These are phyloP conservation scores for Parapsyche elsis DNA, from an alignment of 1,140 invertebrate genomes.

Conservation along the genomic window DNA sequence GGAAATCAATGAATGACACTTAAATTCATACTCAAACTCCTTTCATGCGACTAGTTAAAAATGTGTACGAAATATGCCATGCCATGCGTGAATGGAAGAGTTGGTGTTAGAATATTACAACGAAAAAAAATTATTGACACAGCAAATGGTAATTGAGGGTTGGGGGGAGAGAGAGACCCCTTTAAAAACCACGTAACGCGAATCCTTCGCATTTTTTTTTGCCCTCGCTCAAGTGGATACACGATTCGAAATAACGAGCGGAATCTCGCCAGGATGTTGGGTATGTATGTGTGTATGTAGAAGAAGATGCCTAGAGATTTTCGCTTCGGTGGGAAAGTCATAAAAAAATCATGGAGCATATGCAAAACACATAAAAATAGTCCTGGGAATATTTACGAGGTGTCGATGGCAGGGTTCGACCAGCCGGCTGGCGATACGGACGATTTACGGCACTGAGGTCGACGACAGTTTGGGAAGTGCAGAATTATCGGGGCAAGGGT, in stretches of 20 bases:
- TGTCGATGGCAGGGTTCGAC: conserved; percentile 44
- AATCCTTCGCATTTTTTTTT: conserved; percentile 39
- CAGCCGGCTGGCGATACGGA: neutral
- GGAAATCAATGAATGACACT: too few relatives aligned
- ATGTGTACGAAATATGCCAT: neutral
- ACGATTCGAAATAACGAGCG: conserved; percentile 34
- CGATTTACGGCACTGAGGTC: neutral
- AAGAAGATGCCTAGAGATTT: conserved; percentile 12
- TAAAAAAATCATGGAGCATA: conserved; percentile 53
- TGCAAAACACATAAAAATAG: conserved; percentile 54
- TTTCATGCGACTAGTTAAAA: too few relatives aligned
- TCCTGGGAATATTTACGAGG: conserved; percentile 48
- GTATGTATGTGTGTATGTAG: neutral
- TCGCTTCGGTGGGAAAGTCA: conserved; percentile 36
- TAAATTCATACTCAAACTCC: too few relatives aligned
- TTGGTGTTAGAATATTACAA: neutral
- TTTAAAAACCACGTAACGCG: too few relatives aligned
- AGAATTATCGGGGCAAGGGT: neutral
- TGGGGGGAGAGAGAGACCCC: too few relatives aligned
- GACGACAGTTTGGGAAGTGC: neutral
- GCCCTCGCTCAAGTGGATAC: conserved; percentile 23
- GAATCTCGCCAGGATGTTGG: neutral
- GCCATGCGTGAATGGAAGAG: neutral
- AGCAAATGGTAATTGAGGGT: conserved; percentile 38
- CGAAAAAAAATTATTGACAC: conserved; percentile 32